A percentile compares a stretch with the other conserved stretches of the same genome.
These are phyloP conservation scores for Strigamia maritima DNA, from an alignment of 2,888 invertebrate genomes.

Conservation along the genomic window DNA sequence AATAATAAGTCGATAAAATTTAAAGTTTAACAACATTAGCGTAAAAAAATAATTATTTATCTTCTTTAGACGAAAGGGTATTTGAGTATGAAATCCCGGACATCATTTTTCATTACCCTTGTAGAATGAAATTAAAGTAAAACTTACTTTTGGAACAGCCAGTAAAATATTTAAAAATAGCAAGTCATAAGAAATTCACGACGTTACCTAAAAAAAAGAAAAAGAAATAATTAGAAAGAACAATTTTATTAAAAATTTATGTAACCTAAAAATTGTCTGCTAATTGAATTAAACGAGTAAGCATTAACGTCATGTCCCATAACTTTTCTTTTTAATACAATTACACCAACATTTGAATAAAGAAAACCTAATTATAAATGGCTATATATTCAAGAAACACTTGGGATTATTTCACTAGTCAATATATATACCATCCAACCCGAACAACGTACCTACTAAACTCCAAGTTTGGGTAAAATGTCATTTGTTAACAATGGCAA, in stretches of 20 bases:
- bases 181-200: neutral
- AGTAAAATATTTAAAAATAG: neutral
- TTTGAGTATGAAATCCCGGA: too few relatives aligned
- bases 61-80: too few relatives aligned
- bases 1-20: too few relatives aligned
- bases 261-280: neutral
- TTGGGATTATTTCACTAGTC: too few relatives aligned
- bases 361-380: neutral
- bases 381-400: too few relatives aligned
- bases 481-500: too few relatives aligned
- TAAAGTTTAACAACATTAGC: too few relatives aligned
- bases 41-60: too few relatives aligned
- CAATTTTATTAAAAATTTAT: neutral
- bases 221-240: neutral
- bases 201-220: neutral
- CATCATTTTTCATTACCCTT: too few relatives aligned
- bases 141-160: neutral
- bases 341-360: neutral
- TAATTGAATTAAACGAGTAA: neutral
- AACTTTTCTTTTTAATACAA: neutral
- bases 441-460: too few relatives aligned
- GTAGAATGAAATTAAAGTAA: neutral
- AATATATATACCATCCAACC: too few relatives aligned
- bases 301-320: neutral
- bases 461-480: too few relatives aligned